Percentiles rank a stretch among this genome's conserved stretches.
These are phyloP conservation scores for Axis porcinus DNA, from an alignment of 2,113 vertebrate species.

Conservation along the genomic window DNA sequence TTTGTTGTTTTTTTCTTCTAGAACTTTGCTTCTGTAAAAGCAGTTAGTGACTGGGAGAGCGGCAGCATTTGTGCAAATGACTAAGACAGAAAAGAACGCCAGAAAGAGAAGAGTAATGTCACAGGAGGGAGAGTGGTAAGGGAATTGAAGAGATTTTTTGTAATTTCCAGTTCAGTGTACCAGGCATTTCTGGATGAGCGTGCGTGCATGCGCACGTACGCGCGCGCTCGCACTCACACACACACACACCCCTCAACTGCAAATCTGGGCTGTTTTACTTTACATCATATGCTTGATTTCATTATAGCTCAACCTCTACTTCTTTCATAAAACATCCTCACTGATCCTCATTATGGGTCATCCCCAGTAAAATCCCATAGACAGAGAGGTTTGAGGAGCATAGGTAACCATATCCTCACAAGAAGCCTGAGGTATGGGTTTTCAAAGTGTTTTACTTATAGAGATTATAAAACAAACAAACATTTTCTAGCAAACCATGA, in stretches of 20 bases:
- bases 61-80: not conserved
- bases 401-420: not conserved
- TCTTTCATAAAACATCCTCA: not conserved
- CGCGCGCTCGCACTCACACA: accelerated
- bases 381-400: not conserved
- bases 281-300: not conserved
- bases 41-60: not conserved
- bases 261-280: not conserved
- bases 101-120: not conserved
- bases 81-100: not conserved
- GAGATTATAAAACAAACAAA: not conserved
- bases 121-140: not conserved
- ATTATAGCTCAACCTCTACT: not conserved
- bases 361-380: not conserved
- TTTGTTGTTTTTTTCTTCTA: not conserved
- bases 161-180: not conserved
- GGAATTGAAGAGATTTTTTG: not conserved
- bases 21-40: not conserved
- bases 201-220: accelerated
- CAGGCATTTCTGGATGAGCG: not conserved
- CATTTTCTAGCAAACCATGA: not conserved
- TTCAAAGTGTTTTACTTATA: not conserved
- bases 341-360: not conserved
- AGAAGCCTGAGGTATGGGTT: not conserved
- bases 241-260: not conserved